Evolutionary conservation across 1,140 invertebrate species (phyloP).

Genomic region (Drosophila aff.): DNA sequence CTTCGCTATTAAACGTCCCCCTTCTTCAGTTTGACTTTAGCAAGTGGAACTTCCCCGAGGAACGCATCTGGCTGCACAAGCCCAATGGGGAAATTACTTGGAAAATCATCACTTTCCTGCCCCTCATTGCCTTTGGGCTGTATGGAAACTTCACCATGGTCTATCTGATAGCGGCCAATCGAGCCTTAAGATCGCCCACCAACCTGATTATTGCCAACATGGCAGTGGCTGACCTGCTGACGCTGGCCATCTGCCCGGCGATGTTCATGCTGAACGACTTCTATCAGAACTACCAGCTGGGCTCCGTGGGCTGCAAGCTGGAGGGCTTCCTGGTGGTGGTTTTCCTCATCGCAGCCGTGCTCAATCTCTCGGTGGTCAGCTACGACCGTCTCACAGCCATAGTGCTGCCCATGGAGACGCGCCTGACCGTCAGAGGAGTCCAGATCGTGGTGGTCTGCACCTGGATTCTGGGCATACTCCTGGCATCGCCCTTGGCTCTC

Average conservation of each 20-base stretch:
- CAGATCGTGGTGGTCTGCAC: constrained; percentile 88
- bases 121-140: constrained; percentile 89
- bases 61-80: constrained; percentile 87
- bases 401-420: constrained; percentile 89
- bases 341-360: constrained; percentile 90
- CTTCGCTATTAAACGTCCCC: not conserved
- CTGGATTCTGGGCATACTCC: constrained; percentile 88
- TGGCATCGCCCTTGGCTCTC: constrained; percentile 89
- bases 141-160: constrained; percentile 91
- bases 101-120: constrained; percentile 87
- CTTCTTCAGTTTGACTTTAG: constrained; percentile 72
- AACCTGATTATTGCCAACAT: constrained; percentile 93
- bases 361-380: constrained; percentile 92
- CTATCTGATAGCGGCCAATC: constrained; percentile 88
- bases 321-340: constrained; percentile 90
- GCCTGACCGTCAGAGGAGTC: constrained; percentile 87
- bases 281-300: constrained; percentile 91
- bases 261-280: constrained; percentile 90
- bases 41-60: constrained; percentile 74
- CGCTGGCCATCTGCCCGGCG: constrained; percentile 90
- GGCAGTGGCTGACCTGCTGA: constrained; percentile 91
- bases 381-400: constrained; percentile 93
- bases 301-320: constrained; percentile 88
- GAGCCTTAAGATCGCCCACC: constrained; percentile 90
- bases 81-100: constrained; percentile 87